Conservation (phyloP, 2,113 vertebrate species). For the Callorhinus ursinus region DNA sequence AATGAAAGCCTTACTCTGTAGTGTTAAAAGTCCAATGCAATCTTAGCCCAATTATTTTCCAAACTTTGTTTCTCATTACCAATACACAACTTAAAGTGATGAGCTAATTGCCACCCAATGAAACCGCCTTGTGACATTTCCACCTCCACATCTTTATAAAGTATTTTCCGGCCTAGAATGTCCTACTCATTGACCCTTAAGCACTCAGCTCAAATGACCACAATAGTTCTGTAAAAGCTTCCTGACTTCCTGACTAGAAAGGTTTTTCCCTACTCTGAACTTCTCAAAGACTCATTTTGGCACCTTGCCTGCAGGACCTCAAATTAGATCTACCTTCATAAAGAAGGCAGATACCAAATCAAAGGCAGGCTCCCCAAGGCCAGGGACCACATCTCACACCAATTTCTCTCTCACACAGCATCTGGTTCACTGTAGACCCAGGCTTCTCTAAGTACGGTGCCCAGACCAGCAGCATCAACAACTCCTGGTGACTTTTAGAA, state of each 20-base stretch:
- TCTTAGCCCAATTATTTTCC: constrained; percentile 9
- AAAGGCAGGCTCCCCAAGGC: neutral
- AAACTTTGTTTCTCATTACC: constrained; percentile 19
- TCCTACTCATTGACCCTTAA: neutral
- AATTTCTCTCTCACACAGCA: constrained; percentile 36
- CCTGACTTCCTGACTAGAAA: neutral
- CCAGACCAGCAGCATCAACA: neutral
- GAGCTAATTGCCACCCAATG: neutral
- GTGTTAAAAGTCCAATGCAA: neutral
- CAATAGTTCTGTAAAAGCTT: neutral
- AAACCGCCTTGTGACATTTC: constrained; percentile 1
- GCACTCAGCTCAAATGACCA: neutral
- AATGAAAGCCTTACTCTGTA: neutral
- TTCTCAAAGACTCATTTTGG: constrained; percentile 9
- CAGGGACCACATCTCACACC: neutral
- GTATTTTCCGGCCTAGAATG: neutral
- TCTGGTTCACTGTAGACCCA: neutral
- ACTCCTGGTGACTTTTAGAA: constrained; percentile 22
- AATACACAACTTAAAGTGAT: constrained; percentile 28
- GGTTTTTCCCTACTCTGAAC: neutral
- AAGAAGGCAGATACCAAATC: neutral
- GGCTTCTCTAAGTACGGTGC: constrained; percentile 9
- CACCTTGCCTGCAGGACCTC: neutral
- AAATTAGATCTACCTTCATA: neutral
- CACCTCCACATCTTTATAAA: neutral